phyloP scores from a whole-genome alignment of 1,140 invertebrate genomes.

The Cephus cinctus region DNA sequence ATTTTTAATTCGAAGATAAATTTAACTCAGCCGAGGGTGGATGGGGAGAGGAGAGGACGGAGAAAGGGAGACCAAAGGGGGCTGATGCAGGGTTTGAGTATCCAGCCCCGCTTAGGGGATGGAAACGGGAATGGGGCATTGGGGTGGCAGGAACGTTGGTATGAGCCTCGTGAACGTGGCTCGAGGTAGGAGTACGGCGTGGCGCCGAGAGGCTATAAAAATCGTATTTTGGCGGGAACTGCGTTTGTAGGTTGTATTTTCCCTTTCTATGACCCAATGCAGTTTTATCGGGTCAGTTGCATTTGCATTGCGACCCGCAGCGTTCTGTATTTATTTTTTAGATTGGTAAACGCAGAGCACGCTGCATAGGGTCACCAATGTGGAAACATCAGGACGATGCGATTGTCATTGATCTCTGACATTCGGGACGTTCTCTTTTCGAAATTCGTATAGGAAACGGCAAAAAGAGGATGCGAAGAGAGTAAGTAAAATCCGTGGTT shows the following conservation, averaged over 20 bases:
- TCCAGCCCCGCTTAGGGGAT: not conserved
- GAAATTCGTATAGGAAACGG: no score
- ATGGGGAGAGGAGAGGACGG: not conserved
- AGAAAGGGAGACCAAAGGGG: not conserved
- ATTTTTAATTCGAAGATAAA: not conserved
- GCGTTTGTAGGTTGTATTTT: slow-evolving; percentile 49
- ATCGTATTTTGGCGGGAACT: slow-evolving; percentile 43
- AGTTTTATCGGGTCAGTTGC: slow-evolving; percentile 49
- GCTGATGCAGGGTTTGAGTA: not conserved
- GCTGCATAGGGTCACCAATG: no score
- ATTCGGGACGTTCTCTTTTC: no score
- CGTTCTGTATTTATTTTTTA: slow-evolving; percentile 16
- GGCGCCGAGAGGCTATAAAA: slow-evolving; percentile 34
- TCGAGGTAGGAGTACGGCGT: slow-evolving; percentile 6
- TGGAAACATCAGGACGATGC: no score
- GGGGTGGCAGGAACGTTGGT: not conserved
- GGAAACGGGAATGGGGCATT: not conserved
- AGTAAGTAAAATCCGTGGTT: no score
- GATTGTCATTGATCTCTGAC: no score
- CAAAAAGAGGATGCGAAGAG: no score
- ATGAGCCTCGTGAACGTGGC: not conserved
- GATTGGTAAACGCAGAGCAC: no score
- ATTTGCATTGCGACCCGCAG: slow-evolving; percentile 39
- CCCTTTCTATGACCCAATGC: slow-evolving; percentile 53
- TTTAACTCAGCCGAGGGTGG: slow-evolving; percentile 10